phyloP scores from a whole-genome alignment of 2,113 vertebrate genomes.

The Diadophis punctatus region DNA sequence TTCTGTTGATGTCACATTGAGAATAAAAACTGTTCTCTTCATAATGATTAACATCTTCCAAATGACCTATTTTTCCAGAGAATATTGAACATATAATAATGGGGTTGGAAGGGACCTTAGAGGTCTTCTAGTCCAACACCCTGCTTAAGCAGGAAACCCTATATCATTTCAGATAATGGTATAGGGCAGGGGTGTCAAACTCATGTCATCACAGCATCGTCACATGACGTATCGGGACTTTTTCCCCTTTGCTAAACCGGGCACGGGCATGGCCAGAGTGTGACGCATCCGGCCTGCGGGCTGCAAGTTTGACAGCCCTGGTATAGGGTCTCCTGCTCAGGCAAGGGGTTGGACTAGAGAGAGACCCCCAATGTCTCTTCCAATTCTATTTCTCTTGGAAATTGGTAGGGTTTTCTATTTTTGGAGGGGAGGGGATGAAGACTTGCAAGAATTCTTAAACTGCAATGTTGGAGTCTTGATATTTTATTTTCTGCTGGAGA shows the following conservation, averaged over 20 bases:
- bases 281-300: too few species aligned
- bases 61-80: slow-evolving; percentile 9
- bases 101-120: background rate
- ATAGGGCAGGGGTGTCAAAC: too few species aligned
- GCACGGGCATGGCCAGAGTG: too few species aligned
- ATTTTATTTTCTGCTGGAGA: slow-evolving; percentile 55
- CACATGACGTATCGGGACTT: too few species aligned
- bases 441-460: slow-evolving; percentile 19
- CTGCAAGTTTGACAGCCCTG: too few species aligned
- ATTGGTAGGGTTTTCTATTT: slow-evolving; percentile 6
- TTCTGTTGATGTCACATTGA: slow-evolving; percentile 14
- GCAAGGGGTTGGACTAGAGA: too few species aligned
- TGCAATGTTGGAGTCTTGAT: slow-evolving; percentile 38
- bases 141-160: too few species aligned
- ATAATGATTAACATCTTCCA: slow-evolving; percentile 15
- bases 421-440: slow-evolving; percentile 20
- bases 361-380: too few species aligned
- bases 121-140: background rate
- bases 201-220: too few species aligned
- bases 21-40: slow-evolving; percentile 39
- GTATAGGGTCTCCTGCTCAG: too few species aligned
- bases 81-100: background rate
- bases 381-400: slow-evolving; percentile 2
- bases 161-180: background rate
- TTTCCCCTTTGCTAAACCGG: too few species aligned